A percentile compares a stretch with the other conserved stretches of the same genome.
These are phyloP conservation scores for Empis livida DNA, from an alignment of 2,888 invertebrate genomes.

Conservation along the genomic window DNA sequence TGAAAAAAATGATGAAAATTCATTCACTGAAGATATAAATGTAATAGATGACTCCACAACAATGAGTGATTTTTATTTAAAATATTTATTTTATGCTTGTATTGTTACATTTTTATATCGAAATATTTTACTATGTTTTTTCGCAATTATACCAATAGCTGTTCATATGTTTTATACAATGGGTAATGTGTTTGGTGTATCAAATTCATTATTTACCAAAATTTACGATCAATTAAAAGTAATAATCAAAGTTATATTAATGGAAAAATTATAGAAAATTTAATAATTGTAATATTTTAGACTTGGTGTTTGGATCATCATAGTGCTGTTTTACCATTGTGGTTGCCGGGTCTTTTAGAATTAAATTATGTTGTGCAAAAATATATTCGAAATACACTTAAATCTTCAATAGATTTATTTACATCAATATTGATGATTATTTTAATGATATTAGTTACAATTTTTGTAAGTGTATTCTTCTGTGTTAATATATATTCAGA, in stretches of 20 bases:
- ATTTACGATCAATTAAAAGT: constrained; percentile 6
- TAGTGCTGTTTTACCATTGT: constrained; percentile 58
- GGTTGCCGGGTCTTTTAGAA: constrained; percentile 62
- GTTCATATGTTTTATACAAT: constrained; percentile 25
- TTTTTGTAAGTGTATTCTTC: constrained; percentile 63
- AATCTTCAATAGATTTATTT: constrained; percentile 71
- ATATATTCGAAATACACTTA: constrained; percentile 48
- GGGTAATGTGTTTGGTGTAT: constrained; percentile 26
- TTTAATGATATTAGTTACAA: constrained; percentile 65
- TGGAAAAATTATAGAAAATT: constrained; percentile 19
- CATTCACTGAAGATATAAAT: constrained; percentile 25
- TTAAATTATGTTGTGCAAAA: constrained; percentile 51
- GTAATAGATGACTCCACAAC: constrained; percentile 18
- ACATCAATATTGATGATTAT: constrained; percentile 77
- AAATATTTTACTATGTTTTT: constrained; percentile 66
- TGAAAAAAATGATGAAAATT: constrained; percentile 25
- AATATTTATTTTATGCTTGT: constrained; percentile 68
- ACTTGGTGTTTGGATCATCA: constrained; percentile 39
- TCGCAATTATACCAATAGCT: constrained; percentile 59
- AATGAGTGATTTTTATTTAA: constrained; percentile 57
- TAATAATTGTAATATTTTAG: constrained; percentile 29
- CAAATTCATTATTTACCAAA: constrained; percentile 22
- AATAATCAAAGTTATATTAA: constrained; percentile 7
- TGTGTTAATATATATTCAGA: constrained; percentile 76
- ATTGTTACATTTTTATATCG: constrained; percentile 75